Conservation (phyloP, 2,888 invertebrate genomes). For the Platycheirus rosarum region DNA sequence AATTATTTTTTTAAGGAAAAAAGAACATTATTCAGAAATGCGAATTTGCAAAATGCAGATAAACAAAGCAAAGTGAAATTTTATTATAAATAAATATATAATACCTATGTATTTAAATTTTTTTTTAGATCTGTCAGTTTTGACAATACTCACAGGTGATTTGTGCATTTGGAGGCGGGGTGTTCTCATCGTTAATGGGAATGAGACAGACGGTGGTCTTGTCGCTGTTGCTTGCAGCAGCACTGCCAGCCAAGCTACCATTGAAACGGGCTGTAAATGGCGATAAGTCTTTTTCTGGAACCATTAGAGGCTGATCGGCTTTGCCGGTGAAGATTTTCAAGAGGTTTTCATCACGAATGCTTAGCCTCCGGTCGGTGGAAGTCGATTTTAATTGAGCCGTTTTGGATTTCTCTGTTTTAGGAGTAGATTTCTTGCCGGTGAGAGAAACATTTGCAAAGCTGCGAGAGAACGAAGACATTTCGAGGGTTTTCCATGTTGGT, state of each 20-base stretch:
- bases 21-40: constrained; percentile 30
- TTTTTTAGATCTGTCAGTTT: constrained; percentile 63
- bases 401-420: constrained; percentile 38
- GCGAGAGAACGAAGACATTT: constrained; percentile 73
- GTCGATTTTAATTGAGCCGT: not conserved
- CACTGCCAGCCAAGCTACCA: constrained; percentile 69
- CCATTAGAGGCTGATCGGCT: constrained; percentile 75
- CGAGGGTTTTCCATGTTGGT: constrained; percentile 78
- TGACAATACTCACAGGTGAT: constrained; percentile 71
- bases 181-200: constrained; percentile 63
- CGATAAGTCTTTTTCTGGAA: constrained; percentile 46
- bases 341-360: constrained; percentile 75
- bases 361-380: constrained; percentile 60
- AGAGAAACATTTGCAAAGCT: constrained; percentile 73
- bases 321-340: constrained; percentile 72
- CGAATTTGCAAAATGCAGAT: constrained; percentile 44
- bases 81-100: constrained; percentile 45
- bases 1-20: constrained; percentile 7
- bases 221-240: constrained; percentile 36
- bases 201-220: constrained; percentile 61
- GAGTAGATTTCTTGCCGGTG: constrained; percentile 72
- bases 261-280: constrained; percentile 60
- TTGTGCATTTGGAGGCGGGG: constrained; percentile 66
- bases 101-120: constrained; percentile 57
- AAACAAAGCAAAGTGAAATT: constrained; percentile 68